Conservation (phyloP, 2,113 vertebrate genomes). For the Silurus asotus region DNA sequence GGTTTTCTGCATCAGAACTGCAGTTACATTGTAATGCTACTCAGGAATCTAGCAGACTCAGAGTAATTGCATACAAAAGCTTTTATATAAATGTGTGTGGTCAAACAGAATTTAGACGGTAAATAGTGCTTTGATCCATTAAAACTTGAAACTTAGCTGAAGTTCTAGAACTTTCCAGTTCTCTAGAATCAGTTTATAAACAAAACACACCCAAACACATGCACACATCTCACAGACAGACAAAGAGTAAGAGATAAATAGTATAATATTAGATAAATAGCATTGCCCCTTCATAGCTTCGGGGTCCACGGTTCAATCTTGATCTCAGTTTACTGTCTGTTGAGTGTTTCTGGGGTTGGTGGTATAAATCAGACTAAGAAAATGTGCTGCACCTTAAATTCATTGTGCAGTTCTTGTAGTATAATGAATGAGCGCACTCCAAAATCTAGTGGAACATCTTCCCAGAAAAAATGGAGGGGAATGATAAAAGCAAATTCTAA, state of each 20-base stretch:
- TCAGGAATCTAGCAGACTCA: not conserved
- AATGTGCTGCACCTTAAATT: not conserved
- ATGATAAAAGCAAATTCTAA: too few species aligned
- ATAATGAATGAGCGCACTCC: too few species aligned
- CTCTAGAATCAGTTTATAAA: not conserved
- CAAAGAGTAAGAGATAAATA: too few species aligned
- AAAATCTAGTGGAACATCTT: too few species aligned
- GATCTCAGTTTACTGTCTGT: not conserved
- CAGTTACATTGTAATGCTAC: not conserved
- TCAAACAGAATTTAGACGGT: not conserved
- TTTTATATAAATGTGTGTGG: not conserved
- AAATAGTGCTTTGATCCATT: not conserved
- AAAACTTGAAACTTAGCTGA: not conserved
- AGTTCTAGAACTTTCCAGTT: too few species aligned
- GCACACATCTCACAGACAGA: too few species aligned
- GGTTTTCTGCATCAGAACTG: not conserved
- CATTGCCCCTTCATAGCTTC: too few species aligned
- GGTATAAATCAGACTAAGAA: not conserved
- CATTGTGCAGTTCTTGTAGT: not conserved
- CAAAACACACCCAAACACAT: not conserved
- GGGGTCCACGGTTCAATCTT: not conserved
- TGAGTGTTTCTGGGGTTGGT: not conserved
- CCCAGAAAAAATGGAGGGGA: too few species aligned
- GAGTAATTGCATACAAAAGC: not conserved
- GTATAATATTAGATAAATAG: too few species aligned